phyloP scores from a whole-genome alignment of 2,797 vertebrate species.

The Malurus leucopterus region DNA sequence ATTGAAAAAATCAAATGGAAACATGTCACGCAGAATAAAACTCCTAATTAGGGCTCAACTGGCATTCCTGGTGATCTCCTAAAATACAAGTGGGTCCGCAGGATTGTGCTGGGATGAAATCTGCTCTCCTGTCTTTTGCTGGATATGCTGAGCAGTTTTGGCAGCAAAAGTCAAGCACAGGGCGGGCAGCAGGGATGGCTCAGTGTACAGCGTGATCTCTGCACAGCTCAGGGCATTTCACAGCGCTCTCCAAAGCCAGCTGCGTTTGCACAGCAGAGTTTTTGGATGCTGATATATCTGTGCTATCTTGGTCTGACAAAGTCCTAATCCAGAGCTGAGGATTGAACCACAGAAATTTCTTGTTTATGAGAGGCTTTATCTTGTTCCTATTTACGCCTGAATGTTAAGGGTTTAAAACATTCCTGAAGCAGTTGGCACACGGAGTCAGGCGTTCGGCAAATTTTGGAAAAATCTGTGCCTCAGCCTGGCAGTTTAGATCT shows the following conservation, averaged over 20 bases:
- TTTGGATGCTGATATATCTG: background rate
- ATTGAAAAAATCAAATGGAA: constrained; percentile 15
- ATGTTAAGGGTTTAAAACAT: background rate
- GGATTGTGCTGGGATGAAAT: background rate
- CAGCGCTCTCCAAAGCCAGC: background rate
- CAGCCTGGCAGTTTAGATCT: background rate
- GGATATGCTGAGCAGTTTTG: background rate
- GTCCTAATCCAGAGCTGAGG: background rate
- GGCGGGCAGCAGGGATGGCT: background rate
- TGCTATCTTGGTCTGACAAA: background rate
- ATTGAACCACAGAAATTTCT: background rate
- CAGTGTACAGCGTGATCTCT: background rate
- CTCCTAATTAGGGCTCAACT: background rate
- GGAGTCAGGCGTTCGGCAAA: background rate
- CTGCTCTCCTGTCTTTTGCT: background rate
- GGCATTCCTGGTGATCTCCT: background rate
- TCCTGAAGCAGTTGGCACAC: background rate
- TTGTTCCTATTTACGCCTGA: background rate
- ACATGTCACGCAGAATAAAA: background rate
- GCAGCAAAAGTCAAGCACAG: background rate
- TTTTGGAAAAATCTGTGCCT: background rate
- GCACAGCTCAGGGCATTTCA: background rate
- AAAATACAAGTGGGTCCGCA: background rate
- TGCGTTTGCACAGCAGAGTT: background rate
- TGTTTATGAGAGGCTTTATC: background rate